Evolutionary conservation across 64 coral and sea anemone species (phyloP).

Genomic region (Montipora capricornis): DNA sequence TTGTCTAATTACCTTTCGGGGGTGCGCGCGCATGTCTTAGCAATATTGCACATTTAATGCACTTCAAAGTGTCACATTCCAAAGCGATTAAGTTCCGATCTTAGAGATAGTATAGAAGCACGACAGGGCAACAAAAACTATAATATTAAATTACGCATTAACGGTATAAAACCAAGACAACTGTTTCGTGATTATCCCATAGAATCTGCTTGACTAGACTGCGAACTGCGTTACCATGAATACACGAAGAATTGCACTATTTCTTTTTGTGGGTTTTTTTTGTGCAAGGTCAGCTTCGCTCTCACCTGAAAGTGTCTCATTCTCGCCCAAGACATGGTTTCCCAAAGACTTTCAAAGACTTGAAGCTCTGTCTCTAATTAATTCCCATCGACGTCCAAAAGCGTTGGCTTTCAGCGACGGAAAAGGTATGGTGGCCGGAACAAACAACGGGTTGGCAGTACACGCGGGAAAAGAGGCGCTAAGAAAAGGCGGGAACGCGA

Average conservation of each 20-base stretch:
- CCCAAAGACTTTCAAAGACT: constrained; percentile 62
- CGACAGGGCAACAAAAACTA: constrained; percentile 1
- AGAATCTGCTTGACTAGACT: background rate
- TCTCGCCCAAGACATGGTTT: constrained; percentile 82
- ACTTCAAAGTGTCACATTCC: constrained; percentile 6
- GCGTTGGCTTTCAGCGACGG: constrained; percentile 75
- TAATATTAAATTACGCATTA: constrained; percentile 42
- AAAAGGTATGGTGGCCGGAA: constrained; percentile 87
- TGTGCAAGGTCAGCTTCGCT: background rate
- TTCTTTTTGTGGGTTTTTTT: background rate
- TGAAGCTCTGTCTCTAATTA: constrained; percentile 51
- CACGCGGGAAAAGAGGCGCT: constrained; percentile 85
- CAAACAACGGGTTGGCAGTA: constrained; percentile 58
- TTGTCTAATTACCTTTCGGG: background rate
- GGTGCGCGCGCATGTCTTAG: background rate
- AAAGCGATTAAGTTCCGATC: background rate
- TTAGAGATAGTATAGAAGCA: background rate
- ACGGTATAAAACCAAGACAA: constrained; percentile 26
- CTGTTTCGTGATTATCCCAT: background rate
- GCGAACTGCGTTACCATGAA: background rate
- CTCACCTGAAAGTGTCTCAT: constrained; percentile 40
- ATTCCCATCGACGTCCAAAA: constrained; percentile 56
- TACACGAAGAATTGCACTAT: background rate
- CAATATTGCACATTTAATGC: background rate
- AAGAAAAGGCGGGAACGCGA: constrained; percentile 89